Base-by-base conservation (phyloP, 2,888 invertebrate species). In the Drosophila recens region DNA sequence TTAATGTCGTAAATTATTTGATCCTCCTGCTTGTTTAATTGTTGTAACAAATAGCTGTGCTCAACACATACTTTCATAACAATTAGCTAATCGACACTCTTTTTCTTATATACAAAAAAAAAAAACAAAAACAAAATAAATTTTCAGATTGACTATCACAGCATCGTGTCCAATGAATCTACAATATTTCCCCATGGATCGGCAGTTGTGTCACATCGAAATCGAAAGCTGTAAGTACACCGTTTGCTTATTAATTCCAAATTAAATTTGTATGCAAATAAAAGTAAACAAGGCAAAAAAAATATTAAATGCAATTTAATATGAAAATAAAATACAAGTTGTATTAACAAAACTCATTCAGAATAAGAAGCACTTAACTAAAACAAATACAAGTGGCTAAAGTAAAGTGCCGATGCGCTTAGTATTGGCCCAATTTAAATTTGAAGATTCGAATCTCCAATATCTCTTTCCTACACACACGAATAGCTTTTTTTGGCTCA, bases 141-240 rank as follows among this genome's bases (percentile, higher is more conserved):
- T 56, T 81, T 64, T 15, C 75, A 92, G 92, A 90, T 95, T 98
- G 93, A 98, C 98, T 80, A 97, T 98, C 90, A 98, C 98, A 78
- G 97, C 98, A 79, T 97, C 98, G 85, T 98, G 98, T 93, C 98
- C 98, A 66, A 98, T 98, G 98, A 97, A 98, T 93, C 95, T 98
- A 56, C 97, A 98, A 92, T 98, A 98, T 93, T 98, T 98, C 93
- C 98, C 98, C 42, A 98, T 98, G 98, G 98, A 98, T 93, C 95
- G 97, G 84, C 98, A 98, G 92, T 93, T 97, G 80, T 98, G 98
- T 93, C 97, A 97, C 92, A 97, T 98, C 93, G 97, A 98, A 94
- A 97, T 98, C 90, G 98, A 98, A 95, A 98, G 98, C 95, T 98
- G 98, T 98, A 96, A 98, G 98, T 97, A 96, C 53, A 27, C 13